Conservation (phyloP, 2,113 vertebrate species). For the Micronycteris hirsuta region DNA sequence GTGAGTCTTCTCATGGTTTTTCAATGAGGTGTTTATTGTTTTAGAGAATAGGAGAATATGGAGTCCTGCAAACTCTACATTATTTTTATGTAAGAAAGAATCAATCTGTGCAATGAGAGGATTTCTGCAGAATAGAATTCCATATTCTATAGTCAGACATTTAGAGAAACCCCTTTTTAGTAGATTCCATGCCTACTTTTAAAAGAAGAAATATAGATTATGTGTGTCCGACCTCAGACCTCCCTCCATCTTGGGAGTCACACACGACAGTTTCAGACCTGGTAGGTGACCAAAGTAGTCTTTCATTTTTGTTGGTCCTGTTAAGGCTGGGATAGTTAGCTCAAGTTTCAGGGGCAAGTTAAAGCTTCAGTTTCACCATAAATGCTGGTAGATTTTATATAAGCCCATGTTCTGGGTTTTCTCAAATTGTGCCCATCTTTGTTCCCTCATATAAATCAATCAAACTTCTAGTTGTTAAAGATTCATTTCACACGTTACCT, state of each 20-base stretch:
- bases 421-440: not conserved
- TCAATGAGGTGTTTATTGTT: not conserved
- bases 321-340: not conserved
- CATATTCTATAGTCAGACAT: not conserved
- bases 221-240: not conserved
- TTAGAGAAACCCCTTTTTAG: not conserved
- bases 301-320: not conserved
- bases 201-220: not conserved
- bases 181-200: not conserved
- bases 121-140: not conserved
- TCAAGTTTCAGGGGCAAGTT: not conserved
- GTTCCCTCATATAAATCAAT: not conserved
- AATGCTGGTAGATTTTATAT: not conserved
- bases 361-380: not conserved
- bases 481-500: not conserved
- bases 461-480: not conserved
- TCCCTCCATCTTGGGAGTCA: not conserved
- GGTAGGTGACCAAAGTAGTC: not conserved
- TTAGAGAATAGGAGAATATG: not conserved
- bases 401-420: not conserved
- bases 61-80: not conserved
- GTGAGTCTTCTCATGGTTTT: not conserved
- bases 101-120: not conserved
- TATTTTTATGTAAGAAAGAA: not conserved
- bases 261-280: not conserved